These are phyloP conservation scores for Trissonchulus latispiculum DNA, from an alignment of 2,888 invertebrate species.

Conservation along the genomic window DNA sequence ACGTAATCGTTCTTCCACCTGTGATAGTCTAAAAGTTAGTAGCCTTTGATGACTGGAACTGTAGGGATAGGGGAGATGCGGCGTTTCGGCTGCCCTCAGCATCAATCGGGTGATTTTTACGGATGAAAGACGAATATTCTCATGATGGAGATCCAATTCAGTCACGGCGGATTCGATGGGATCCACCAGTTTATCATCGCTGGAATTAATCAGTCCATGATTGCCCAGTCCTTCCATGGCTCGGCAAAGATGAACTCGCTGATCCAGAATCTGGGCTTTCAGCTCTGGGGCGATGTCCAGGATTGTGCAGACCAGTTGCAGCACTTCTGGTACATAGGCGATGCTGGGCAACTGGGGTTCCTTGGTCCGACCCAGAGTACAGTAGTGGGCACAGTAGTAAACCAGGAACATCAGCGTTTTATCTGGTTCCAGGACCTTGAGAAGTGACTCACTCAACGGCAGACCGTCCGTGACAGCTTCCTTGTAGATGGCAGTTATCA, in stretches of 20 bases:
- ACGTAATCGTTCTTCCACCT: background rate
- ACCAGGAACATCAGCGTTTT: background rate
- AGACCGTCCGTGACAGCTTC: background rate
- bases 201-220: background rate
- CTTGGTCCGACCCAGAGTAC: background rate
- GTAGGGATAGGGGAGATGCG: background rate
- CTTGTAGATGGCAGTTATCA: background rate
- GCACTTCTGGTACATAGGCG: background rate
- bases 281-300: background rate
- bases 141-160: background rate
- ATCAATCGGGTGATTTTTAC: background rate
- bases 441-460: too few relatives aligned
- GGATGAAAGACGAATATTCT: background rate
- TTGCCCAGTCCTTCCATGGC: background rate
- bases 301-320: background rate
- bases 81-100: background rate
- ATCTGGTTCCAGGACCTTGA: background rate
- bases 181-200: background rate
- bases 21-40: background rate
- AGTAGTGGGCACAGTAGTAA: background rate
- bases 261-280: background rate
- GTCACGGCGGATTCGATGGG: background rate
- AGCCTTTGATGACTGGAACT: background rate
- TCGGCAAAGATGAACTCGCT: background rate
- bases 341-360: background rate